Base-by-base conservation (phyloP, 2,113 vertebrate species). In the Apeltes quadracus region DNA sequence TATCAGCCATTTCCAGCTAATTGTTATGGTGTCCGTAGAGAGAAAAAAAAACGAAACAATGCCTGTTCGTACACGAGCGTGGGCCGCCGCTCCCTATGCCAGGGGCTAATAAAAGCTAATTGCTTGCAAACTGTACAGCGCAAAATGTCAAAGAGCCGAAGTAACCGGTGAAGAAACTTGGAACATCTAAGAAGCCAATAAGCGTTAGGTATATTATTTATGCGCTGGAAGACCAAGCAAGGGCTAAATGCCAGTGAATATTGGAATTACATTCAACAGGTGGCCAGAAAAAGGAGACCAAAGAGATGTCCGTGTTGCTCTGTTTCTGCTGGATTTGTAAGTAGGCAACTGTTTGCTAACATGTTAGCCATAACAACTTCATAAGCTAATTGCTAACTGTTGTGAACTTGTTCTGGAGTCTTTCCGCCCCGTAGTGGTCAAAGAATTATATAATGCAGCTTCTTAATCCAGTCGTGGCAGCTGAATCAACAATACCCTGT, bases 251-350 rank as follows among this genome's bases (percentile, higher is more conserved):
- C 71, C 86, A 76, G 90, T 89, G 86, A 90, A 91, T 90, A 89
- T 89, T 90, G 90, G 90, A 84, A 90, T 91, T 91, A 90, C 90
- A 86, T 91, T 87, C 90, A 89, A 91, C 90, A 91, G 90, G 90
- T 91, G 90, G 90, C 90, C 90, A 87, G 90, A 85, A 82, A 91
- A 91, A 90, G 90, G 90, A 91, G 90, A 91, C 90, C 69, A 76
- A 89, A 90, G 89, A 82, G 90, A 91, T 89, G 85, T 89, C 83
- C 90, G 90, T 88, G 90, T 91, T 89, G 90, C 89, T 91, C 89
- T 91, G 80, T 91, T 91, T 91, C 90, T 91, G 75, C 89, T 91
- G 90, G 90, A 91, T 91, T 76, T 90, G 90, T 91, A 90, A 91
- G 90, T 91, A 91, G 87, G 89, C 86, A 87, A 89, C 84, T 85